Percentiles rank a stretch among this genome's conserved stretches.
These are phyloP conservation scores for Eupithecia centaureata DNA, from an alignment of 2,888 invertebrate genomes.

Conservation along the genomic window DNA sequence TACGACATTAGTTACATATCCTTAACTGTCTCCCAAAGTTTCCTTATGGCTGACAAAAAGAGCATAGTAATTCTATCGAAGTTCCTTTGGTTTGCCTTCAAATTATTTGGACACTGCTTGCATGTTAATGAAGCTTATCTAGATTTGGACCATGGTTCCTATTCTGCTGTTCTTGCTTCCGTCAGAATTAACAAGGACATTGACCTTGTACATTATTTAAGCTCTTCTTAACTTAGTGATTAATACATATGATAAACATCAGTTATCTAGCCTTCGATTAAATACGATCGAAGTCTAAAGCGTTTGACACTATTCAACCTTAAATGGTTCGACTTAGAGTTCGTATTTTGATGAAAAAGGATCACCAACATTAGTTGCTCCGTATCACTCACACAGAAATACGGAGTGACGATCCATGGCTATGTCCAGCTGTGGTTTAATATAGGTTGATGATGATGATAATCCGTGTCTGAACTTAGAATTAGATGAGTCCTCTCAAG, in stretches of 20 bases:
- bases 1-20: background rate
- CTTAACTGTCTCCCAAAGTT: conserved; percentile 14
- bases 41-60: conserved; percentile 22
- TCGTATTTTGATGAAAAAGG: background rate
- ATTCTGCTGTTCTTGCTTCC: conserved; percentile 22
- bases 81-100: conserved; percentile 30
- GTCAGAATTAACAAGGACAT: conserved; percentile 23
- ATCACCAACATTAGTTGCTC: too few species aligned
- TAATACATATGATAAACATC: background rate
- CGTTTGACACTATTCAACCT: background rate
- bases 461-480: too few species aligned
- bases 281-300: background rate
- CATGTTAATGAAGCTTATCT: conserved; percentile 24
- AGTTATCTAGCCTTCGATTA: too few species aligned
- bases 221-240: background rate
- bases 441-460: too few species aligned
- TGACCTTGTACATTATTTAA: background rate
- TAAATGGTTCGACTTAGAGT: background rate
- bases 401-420: background rate
- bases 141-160: conserved; percentile 30
- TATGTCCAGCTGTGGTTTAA: too few species aligned
- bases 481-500: too few species aligned
- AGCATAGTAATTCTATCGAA: conserved; percentile 27
- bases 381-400: too few species aligned
- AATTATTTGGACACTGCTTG: conserved; percentile 15